Conservation (phyloP, 1,140 invertebrate genomes). For the Ptiloglossa arizonensis region DNA sequence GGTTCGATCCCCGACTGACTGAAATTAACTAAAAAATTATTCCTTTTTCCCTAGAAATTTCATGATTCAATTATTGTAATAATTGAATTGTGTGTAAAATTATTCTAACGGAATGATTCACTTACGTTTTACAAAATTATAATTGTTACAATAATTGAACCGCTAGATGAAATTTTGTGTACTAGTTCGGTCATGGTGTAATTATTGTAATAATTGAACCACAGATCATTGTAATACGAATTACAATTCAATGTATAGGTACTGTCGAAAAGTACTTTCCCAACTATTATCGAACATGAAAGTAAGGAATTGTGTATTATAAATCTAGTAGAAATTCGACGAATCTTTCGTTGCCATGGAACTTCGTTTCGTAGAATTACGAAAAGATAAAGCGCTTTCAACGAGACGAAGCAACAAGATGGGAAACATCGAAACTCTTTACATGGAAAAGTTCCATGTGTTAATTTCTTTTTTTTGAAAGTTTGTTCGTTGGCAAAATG, state of each 20-base stretch:
- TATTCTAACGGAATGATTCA: background rate
- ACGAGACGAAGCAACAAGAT: background rate
- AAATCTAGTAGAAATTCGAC: background rate
- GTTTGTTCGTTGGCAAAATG: background rate
- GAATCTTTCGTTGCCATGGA: background rate
- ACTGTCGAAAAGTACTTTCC: background rate
- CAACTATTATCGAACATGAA: slow-evolving; percentile 23
- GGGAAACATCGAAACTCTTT: slow-evolving; percentile 8
- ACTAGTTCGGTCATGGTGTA: slow-evolving; percentile 1
- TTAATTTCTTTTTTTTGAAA: background rate
- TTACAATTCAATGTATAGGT: background rate
- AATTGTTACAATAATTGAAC: slow-evolving; percentile 2
- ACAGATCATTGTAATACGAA: background rate
- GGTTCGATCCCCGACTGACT: background rate
- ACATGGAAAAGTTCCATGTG: background rate
- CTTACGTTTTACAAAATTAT: no score
- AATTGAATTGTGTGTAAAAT: background rate
- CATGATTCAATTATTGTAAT: background rate
- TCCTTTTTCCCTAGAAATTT: background rate
- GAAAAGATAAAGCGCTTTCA: background rate
- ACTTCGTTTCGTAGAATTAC: background rate
- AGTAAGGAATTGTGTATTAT: slow-evolving; percentile 12
- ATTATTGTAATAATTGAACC: slow-evolving; percentile 12
- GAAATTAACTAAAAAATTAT: background rate
- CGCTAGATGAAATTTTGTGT: background rate